Evolutionary conservation across 2,797 vertebrate genomes (phyloP), one percentile per base, ranked within the genome.

Genomic region (Acipenser oxyrinchus): DNA sequence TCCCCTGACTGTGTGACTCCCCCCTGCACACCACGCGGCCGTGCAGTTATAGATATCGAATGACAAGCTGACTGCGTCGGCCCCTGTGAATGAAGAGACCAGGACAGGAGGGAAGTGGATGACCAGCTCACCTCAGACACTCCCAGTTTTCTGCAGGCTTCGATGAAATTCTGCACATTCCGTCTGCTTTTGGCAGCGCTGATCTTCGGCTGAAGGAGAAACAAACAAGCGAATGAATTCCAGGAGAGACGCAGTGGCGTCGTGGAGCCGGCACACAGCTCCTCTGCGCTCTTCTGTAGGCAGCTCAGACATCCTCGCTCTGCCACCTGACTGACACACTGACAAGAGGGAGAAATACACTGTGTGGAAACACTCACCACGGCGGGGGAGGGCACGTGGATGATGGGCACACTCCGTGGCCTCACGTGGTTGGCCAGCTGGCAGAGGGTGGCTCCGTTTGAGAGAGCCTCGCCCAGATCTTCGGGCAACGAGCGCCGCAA

Each of bases 381-480:
- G 8, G 93, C 93, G 2, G 94, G 94, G 0, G 94, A 95, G 23
- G 94, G 93, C 64, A 95, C 82, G 53, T 96, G 91, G 76, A 95
- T 94, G 81, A 91, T 92, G 68, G 90, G 86, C 66, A 96, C 90
- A 0, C 88, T 83, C 10, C 93, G 91, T 0, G 93, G 90, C 7
- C 88, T 82, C 6, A 96, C 80, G 12, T 93, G 89, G 72, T 95
- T 95, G 66, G 84, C 90, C 77, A 96, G 82, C 75, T 95, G 93
- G 74, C 94, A 94, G 23, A 95, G 92, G 65, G 90, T 6, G 8
- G 92, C 91, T 48, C 93, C 93, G 0, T 91, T 88, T 71, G 87
- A 85, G 52, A 95, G 74, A 4, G 88, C 89, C 61, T 93, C 93
- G 0, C 86, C 83, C 50, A 95, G 78, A 60, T 95, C 92, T 12